A percentile compares a stretch with the other conserved stretches of the same genome.
Conservation (phyloP, 2,888 invertebrate genomes). For the Platerodrilus igneus region DNA sequence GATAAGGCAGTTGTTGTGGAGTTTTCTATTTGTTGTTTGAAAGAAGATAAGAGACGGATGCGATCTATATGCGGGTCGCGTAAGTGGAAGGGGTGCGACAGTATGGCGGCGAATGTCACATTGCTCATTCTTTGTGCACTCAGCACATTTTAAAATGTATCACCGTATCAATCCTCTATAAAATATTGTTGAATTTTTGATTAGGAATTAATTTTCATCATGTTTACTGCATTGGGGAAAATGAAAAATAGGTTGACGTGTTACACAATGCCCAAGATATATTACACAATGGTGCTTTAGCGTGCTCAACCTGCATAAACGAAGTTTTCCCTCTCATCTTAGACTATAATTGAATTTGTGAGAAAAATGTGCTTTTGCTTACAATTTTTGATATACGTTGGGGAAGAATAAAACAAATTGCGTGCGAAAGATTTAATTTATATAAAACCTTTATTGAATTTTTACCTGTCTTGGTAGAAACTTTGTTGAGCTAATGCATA, state of each 20-base stretch:
- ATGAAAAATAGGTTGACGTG: conserved; percentile 27
- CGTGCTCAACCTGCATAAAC: conserved; percentile 31
- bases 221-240: too few relatives aligned
- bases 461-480: too few relatives aligned
- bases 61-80: conserved; percentile 47
- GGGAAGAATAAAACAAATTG: too few relatives aligned
- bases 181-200: too few relatives aligned
- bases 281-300: conserved; percentile 34
- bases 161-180: conserved; percentile 49
- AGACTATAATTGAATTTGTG: conserved; percentile 30
- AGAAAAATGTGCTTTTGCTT: too few relatives aligned
- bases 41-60: conserved; percentile 43
- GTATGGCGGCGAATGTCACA: conserved; percentile 49
- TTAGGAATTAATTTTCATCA: too few relatives aligned
- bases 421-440: too few relatives aligned
- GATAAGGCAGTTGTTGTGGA: conserved; percentile 43
- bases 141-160: conserved; percentile 51
- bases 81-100: conserved; percentile 46
- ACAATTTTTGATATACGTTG: too few relatives aligned
- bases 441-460: too few relatives aligned
- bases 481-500: too few relatives aligned
- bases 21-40: conserved; percentile 47
- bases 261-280: conserved; percentile 30
- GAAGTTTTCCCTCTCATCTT: conserved; percentile 23
- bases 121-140: conserved; percentile 50